Percentiles rank a stretch among this genome's conserved stretches.
These are phyloP conservation scores for Myopa testacea DNA, from an alignment of 2,888 invertebrate genomes.

Conservation along the genomic window DNA sequence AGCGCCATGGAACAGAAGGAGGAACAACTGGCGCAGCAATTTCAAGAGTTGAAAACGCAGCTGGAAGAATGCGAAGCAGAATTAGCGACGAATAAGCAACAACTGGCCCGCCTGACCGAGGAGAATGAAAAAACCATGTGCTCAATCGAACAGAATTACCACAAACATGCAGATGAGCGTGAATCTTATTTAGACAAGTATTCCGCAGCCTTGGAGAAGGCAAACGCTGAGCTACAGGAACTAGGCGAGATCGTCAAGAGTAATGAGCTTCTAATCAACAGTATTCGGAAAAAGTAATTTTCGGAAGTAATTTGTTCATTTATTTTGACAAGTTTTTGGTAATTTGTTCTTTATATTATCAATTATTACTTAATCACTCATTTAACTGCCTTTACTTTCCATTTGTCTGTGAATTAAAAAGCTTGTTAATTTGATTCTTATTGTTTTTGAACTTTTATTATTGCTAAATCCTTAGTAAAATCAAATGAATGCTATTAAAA, in stretches of 20 bases:
- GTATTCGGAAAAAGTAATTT: background rate
- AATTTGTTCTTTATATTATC: no score
- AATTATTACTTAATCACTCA: no score
- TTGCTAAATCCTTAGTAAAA: no score
- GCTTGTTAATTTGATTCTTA: no score
- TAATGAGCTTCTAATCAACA: slow-evolving; percentile 24
- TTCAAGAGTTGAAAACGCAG: slow-evolving; percentile 27
- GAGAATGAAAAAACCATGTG: slow-evolving; percentile 49
- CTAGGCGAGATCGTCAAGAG: slow-evolving; percentile 18
- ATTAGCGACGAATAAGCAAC: slow-evolving; percentile 23
- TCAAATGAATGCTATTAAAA: background rate
- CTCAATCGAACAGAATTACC: slow-evolving; percentile 48
- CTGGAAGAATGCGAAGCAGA: slow-evolving; percentile 38
- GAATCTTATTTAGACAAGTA: slow-evolving; percentile 36
- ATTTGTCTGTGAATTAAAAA: no score
- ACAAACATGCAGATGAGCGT: slow-evolving; percentile 35
- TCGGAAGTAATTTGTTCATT: no score
- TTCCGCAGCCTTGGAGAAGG: slow-evolving; percentile 11
- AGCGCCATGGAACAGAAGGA: slow-evolving; percentile 23
- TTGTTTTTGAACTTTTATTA: no score
- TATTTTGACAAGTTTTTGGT: no score
- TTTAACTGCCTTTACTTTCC: no score
- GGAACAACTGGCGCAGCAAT: slow-evolving; percentile 43
- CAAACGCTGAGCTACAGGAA: slow-evolving; percentile 29
- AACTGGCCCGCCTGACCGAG: slow-evolving; percentile 29